Evolutionary conservation across 2,797 vertebrate genomes (phyloP).

Genomic region (Myripristis murdjan): DNA sequence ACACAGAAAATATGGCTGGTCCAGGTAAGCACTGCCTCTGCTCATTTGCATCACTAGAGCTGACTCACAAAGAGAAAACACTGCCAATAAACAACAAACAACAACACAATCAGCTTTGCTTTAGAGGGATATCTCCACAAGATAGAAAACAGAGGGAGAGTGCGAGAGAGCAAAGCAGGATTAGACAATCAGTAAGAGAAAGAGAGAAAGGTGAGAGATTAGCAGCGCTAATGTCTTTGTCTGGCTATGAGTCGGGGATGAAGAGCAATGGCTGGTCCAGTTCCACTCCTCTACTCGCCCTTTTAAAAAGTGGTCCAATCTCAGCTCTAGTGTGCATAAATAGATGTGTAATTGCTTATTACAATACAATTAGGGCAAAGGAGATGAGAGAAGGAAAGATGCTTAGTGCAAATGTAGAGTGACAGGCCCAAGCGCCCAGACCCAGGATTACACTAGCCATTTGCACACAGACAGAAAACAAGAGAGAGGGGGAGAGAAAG

Average conservation of each 20-base stretch:
- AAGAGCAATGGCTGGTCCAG: constrained; percentile 50
- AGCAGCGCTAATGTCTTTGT: constrained; percentile 45
- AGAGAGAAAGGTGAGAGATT: constrained; percentile 48
- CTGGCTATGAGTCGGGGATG: constrained; percentile 49
- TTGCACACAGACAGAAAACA: constrained; percentile 71
- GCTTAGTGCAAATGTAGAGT: constrained; percentile 85
- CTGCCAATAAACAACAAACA: constrained; percentile 78
- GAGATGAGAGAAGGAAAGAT: constrained; percentile 83
- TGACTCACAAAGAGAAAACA: constrained; percentile 79
- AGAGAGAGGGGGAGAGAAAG: constrained; percentile 44
- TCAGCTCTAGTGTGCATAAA: constrained; percentile 83
- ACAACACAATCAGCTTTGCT: constrained; percentile 77
- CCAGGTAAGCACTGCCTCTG: constrained; percentile 82
- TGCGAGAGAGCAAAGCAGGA: constrained; percentile 56
- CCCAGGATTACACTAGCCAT: constrained; percentile 77
- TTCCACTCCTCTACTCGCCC: constrained; percentile 53
- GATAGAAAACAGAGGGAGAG: constrained; percentile 64
- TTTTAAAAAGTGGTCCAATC: constrained; percentile 84
- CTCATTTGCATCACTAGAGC: constrained; percentile 80
- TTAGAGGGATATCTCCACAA: constrained; percentile 63
- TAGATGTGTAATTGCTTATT: constrained; percentile 86
- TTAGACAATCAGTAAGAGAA: constrained; percentile 63
- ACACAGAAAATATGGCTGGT: constrained; percentile 66
- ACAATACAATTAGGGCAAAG: constrained; percentile 87
- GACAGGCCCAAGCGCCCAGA: constrained; percentile 80